Evolutionary conservation across 1,140 invertebrate genomes (phyloP).

Genomic region (Hestina assimilis): DNA sequence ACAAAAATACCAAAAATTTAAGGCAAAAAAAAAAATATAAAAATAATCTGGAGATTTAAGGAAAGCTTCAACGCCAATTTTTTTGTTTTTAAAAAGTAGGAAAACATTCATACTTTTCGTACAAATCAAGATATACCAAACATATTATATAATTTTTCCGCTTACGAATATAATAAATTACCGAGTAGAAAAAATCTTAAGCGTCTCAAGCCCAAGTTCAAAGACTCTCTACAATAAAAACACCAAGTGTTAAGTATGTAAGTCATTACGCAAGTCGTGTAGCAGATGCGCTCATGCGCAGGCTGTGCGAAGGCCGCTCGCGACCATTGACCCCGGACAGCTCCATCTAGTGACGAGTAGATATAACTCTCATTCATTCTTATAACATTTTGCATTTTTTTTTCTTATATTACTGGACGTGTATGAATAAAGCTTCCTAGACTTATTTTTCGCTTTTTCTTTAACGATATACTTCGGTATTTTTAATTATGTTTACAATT

Average conservation of each 20-base stretch:
- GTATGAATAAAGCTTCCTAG: not conserved
- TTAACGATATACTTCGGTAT: no score
- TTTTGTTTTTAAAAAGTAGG: no score
- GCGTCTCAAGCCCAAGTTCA: not conserved
- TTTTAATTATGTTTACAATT: no score
- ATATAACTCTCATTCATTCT: not conserved
- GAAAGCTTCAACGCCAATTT: no score
- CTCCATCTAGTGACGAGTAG: constrained; percentile 18
- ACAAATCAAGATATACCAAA: no score
- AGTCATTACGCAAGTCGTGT: constrained; percentile 39
- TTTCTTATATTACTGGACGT: not conserved
- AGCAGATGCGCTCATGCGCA: constrained; percentile 32
- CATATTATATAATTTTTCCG: no score
- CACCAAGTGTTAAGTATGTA: constrained; percentile 6
- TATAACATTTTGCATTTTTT: no score
- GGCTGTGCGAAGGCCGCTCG: constrained; percentile 30
- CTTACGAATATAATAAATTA: not conserved
- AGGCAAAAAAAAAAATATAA: no score
- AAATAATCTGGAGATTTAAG: no score
- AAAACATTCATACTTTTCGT: no score
- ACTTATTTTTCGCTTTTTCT: no score
- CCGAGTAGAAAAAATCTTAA: not conserved
- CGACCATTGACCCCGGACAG: constrained; percentile 28
- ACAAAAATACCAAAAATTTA: no score
- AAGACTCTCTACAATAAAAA: constrained; percentile 9